Evolutionary conservation across 2,888 invertebrate species (phyloP).

Genomic region (Vesta saturnalis): DNA sequence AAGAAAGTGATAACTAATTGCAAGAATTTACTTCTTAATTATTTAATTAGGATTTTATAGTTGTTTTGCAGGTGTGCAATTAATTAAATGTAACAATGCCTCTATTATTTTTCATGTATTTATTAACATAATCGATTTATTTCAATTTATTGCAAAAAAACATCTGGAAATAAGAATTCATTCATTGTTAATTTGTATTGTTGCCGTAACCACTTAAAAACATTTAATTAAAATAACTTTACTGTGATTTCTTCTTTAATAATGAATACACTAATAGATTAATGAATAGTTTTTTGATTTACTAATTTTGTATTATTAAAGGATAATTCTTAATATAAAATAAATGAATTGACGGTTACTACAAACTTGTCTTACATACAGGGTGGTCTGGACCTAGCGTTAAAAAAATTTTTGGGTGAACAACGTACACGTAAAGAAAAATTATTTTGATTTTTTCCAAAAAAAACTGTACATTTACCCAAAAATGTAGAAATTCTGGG

Average conservation of each 20-base stretch:
- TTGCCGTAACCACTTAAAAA: not conserved
- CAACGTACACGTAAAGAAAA: no score
- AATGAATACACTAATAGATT: not conserved
- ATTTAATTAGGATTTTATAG: slow-evolving; percentile 29
- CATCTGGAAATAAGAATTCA: slow-evolving; percentile 42
- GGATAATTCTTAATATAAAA: no score
- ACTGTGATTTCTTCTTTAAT: not conserved
- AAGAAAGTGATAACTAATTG: slow-evolving; percentile 24
- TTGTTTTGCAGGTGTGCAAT: slow-evolving; percentile 26
- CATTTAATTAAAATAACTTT: not conserved
- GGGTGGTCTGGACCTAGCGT: no score
- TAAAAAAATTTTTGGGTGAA: no score
- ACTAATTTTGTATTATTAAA: no score
- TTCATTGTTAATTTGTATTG: slow-evolving; percentile 10
- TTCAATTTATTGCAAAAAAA: slow-evolving; percentile 34
- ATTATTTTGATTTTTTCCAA: no score
- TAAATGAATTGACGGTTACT: no score
- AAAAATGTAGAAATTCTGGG: no score
- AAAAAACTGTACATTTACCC: no score
- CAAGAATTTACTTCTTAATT: slow-evolving; percentile 26
- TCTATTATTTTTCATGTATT: slow-evolving; percentile 28
- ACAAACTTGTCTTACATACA: no score
- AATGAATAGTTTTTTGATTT: no score
- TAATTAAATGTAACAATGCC: slow-evolving; percentile 36
- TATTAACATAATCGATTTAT: slow-evolving; percentile 28